Evolutionary conservation across 2,888 invertebrate species (phyloP).

Genomic region (Thumatha senex): DNA sequence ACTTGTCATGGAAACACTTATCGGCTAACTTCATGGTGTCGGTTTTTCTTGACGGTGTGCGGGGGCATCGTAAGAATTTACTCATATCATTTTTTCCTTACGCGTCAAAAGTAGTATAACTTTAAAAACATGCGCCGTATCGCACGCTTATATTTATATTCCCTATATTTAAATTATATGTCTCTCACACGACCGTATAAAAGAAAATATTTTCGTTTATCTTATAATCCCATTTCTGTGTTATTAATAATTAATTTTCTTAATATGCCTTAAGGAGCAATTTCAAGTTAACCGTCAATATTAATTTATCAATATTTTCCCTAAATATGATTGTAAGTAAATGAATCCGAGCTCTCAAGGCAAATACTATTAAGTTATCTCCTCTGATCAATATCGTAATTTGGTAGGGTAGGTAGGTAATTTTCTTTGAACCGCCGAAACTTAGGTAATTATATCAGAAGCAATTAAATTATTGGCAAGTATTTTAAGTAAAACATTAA

Average conservation of each 20-base stretch:
- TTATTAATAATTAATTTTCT: not conserved
- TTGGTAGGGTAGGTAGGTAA: constrained; percentile 45
- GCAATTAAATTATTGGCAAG: constrained; percentile 38
- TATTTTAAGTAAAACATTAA: constrained; percentile 41
- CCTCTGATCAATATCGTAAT: constrained; percentile 47
- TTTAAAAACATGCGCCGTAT: no score
- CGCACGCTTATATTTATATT: no score
- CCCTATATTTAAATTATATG: no score
- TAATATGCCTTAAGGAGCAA: not conserved
- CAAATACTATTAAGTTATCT: constrained; percentile 38
- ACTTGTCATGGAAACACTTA: no score
- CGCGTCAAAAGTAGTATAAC: no score
- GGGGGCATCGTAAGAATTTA: no score
- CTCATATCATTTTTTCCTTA: no score
- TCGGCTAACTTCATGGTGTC: no score
- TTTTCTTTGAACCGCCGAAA: constrained; percentile 48
- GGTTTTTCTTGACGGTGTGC: no score
- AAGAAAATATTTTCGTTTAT: no score
- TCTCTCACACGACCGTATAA: no score
- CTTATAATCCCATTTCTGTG: no score
- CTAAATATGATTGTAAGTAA: constrained; percentile 7
- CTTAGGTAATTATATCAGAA: constrained; percentile 44
- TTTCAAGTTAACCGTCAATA: not conserved
- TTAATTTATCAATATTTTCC: constrained; percentile 6
- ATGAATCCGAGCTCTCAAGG: constrained; percentile 10